Evolutionary conservation across 2,113 vertebrate species (phyloP), one percentile per base, ranked within the genome.

Genomic region (Lampris megalopsis): DNA sequence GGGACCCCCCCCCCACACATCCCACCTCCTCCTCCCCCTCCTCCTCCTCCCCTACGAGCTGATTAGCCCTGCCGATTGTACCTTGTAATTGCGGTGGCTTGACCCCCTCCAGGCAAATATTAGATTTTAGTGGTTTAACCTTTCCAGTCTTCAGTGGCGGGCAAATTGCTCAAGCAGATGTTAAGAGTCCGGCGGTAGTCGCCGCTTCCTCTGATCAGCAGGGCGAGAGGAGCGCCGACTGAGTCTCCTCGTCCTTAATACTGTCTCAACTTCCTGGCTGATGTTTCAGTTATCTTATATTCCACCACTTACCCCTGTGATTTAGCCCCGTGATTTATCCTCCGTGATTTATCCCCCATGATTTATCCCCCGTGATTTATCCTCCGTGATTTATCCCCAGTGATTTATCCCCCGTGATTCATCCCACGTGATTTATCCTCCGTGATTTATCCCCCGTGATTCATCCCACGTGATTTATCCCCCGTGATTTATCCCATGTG

Each of bases 51-150:
- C 80, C 86, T 88, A 76, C 87, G 86, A 92, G 91, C 93, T 94
- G 93, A 94, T 94, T 94, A 94, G 93, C 90, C 87, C 80, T 73
- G 90, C 89, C 89, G 89, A 94, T 90, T 93, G 90, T 92, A 94
- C 86, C 92, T 93, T 87, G 92, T 94, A 94, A 95, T 94, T 95
- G 93, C 87, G 47, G 85, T 86, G 88, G 78, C 87, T 86, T 93
- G 90, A 94, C 92, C 93, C 94, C 94, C 93, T 93, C 91, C 66
- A 89, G 94, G 94, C 93, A 94, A 93, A 94, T 93, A 93, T 93
- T 93, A 92, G 87, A 93, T 94, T 93, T 92, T 92, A 93, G 92
- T 91, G 91, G 86, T 94, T 95, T 95, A 94, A 94, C 94, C 94
- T 94, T 94, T 93, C 88, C 87, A 89, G 89, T 82, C 87, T 77